Conservation (phyloP, 2,797 vertebrate species). For the Siniperca scherzeri region DNA sequence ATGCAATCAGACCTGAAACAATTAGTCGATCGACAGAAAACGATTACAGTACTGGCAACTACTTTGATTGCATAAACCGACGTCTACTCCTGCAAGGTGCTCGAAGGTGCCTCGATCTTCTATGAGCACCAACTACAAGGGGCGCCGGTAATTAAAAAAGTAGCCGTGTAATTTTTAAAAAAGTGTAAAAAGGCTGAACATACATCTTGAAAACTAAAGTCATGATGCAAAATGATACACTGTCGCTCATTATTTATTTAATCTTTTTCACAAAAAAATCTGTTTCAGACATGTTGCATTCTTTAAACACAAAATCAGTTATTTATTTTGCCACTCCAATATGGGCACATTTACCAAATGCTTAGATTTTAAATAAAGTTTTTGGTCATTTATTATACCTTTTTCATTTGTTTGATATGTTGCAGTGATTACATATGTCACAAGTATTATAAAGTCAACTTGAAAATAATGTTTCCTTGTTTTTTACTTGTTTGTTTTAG, state of each 20-base stretch:
- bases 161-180: neutral
- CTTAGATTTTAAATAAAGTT: too few species aligned
- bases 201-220: slow-evolving; percentile 44
- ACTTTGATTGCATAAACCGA: slow-evolving; percentile 29
- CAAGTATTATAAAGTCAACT: neutral
- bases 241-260: neutral
- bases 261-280: neutral
- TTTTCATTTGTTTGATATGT: too few species aligned
- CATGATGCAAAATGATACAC: accelerated
- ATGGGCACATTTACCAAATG: neutral
- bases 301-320: neutral
- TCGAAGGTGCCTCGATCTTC: slow-evolving; percentile 86
- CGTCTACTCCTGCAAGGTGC: slow-evolving; percentile 86
- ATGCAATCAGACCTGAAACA: too few species aligned
- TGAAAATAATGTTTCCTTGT: too few species aligned
- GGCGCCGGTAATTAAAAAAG: slow-evolving; percentile 71
- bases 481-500: too few species aligned
- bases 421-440: too few species aligned
- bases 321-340: neutral
- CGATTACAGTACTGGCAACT: too few species aligned
- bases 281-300: neutral
- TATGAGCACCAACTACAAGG: slow-evolving; percentile 84
- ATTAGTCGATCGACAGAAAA: too few species aligned
- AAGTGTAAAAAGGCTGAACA: neutral
- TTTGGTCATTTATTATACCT: too few species aligned